phyloP scores from a whole-genome alignment of 2,888 invertebrate species.

The Drosophila recens region DNA sequence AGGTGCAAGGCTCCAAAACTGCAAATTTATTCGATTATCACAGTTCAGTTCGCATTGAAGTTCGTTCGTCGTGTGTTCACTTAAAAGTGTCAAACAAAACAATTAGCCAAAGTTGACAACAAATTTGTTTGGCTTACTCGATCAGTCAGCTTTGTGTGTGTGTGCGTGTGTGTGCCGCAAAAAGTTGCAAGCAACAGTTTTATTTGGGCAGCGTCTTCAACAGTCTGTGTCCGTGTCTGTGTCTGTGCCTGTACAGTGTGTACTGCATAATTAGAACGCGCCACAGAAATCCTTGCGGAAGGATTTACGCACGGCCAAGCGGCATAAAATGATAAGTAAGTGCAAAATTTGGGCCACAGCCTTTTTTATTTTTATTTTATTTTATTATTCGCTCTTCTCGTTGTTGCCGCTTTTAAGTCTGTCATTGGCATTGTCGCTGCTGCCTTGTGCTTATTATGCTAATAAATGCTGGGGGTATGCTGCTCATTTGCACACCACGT shows the following conservation, averaged over 20 bases:
- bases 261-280: slow-evolving; percentile 47
- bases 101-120: slow-evolving; percentile 2
- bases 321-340: slow-evolving; percentile 81
- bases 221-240: slow-evolving; percentile 20
- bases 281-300: slow-evolving; percentile 62
- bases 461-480: slow-evolving; percentile 52
- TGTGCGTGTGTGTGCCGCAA: slow-evolving; percentile 1
- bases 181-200: slow-evolving; percentile 28
- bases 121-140: slow-evolving; percentile 5
- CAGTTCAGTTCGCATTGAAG: slow-evolving; percentile 7
- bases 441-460: slow-evolving; percentile 60
- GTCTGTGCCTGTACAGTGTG: too few species aligned
- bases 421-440: slow-evolving; percentile 26
- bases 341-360: slow-evolving; percentile 34
- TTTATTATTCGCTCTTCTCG: too few species aligned
- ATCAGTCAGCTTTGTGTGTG: background rate
- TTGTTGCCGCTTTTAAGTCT: background rate
- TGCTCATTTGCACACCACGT: slow-evolving; percentile 58
- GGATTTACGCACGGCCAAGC: slow-evolving; percentile 75
- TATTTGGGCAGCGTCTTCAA: background rate
- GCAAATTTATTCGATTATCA: slow-evolving; percentile 31
- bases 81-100: slow-evolving; percentile 12
- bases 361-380: background rate
- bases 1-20: slow-evolving; percentile 22
- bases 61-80: background rate